Conservation (phyloP, 2,113 vertebrate species). For the Phylloscopus trochiloides region DNA sequence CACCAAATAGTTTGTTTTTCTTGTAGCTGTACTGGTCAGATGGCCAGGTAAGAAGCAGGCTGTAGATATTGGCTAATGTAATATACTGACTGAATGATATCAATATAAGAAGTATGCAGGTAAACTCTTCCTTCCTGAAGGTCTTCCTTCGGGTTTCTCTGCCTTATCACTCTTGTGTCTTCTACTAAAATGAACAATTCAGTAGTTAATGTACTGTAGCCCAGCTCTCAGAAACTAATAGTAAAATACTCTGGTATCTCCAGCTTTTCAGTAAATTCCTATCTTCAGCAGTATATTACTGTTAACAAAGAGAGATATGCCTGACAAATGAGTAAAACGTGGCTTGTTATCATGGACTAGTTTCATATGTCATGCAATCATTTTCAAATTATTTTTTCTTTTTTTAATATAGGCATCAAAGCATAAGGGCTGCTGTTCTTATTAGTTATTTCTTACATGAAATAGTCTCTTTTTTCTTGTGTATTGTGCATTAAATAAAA, state of each 20-base stretch:
- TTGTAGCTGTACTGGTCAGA: neutral
- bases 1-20: neutral
- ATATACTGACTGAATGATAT: neutral
- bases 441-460: neutral
- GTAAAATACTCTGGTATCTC: neutral
- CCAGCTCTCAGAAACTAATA: neutral
- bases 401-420: neutral
- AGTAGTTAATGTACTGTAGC: neutral
- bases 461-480: neutral
- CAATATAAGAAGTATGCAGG: neutral
- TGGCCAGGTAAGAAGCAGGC: neutral
- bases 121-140: neutral
- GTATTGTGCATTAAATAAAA: constrained; percentile 4
- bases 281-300: neutral
- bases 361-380: neutral
- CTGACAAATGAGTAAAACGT: neutral
- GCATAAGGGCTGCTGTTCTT: neutral
- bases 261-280: neutral
- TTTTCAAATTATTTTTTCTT: neutral
- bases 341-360: neutral
- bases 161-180: neutral
- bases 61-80: neutral
- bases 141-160: neutral
- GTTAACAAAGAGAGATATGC: neutral
- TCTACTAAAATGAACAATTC: neutral